Percentiles rank a stretch among this genome's conserved stretches.
phyloP scores from a whole-genome alignment of 2,888 invertebrate species.

The Alloscopus bannaensis region DNA sequence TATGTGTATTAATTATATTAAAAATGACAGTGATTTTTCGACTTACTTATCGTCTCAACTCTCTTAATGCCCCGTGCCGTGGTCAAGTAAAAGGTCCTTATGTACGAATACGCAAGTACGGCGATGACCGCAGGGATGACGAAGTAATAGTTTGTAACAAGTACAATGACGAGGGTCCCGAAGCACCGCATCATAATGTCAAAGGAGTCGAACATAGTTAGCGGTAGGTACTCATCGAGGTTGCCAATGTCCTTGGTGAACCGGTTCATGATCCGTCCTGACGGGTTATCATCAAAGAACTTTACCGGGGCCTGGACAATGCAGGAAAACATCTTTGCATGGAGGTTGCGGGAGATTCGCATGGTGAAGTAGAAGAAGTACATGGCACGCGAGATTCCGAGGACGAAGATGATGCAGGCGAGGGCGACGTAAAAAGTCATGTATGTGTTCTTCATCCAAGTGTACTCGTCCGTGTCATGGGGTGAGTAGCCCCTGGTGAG shows the following conservation, averaged over 20 bases:
- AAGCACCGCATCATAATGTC: slow-evolving; percentile 77
- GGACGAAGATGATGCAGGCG: slow-evolving; percentile 73
- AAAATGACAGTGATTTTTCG: neutral
- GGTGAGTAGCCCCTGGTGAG: slow-evolving; percentile 5
- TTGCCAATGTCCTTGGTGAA: slow-evolving; percentile 91
- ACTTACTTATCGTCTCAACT: slow-evolving; percentile 77
- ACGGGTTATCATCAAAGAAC: slow-evolving; percentile 71
- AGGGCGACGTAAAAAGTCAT: slow-evolving; percentile 75
- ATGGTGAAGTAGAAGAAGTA: slow-evolving; percentile 76
- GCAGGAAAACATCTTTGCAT: slow-evolving; percentile 77
- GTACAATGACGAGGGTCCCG: slow-evolving; percentile 76
- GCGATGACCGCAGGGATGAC: slow-evolving; percentile 75
- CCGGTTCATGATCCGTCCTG: slow-evolving; percentile 86
- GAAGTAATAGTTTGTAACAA: slow-evolving; percentile 76
- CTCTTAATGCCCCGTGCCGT: slow-evolving; percentile 77
- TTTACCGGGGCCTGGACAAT: slow-evolving; percentile 76
- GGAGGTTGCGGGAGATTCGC: slow-evolving; percentile 76
- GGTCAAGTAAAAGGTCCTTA: slow-evolving; percentile 76
- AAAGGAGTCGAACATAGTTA: slow-evolving; percentile 79
- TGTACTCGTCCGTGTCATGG: slow-evolving; percentile 34
- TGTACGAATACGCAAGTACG: slow-evolving; percentile 75
- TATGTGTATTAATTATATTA: neutral
- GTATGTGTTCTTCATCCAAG: slow-evolving; percentile 74
- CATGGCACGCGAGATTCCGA: slow-evolving; percentile 75
- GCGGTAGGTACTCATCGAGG: slow-evolving; percentile 84